Conservation (phyloP, 1,140 invertebrate genomes). For the Chlorops oryzae region DNA sequence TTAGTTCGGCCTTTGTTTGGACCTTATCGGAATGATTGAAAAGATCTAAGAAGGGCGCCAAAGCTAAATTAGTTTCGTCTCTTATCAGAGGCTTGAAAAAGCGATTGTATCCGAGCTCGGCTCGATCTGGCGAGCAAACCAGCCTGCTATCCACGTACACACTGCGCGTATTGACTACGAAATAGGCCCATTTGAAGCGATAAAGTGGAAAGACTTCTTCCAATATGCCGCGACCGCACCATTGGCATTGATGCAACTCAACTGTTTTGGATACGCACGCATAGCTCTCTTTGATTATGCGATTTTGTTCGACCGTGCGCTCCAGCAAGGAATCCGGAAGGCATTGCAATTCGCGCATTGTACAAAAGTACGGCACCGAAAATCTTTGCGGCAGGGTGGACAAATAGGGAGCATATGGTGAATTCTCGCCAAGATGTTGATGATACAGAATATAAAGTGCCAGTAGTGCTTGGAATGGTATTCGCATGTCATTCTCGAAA, state of each 20-base stretch:
- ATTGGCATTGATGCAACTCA: constrained; percentile 21
- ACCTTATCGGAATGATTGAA: constrained; percentile 65
- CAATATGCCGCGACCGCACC: constrained; percentile 40
- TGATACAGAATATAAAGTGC: constrained; percentile 58
- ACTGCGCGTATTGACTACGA: constrained; percentile 69
- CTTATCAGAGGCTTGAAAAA: constrained; percentile 40
- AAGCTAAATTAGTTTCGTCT: constrained; percentile 56
- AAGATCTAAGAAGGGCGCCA: constrained; percentile 73
- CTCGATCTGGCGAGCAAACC: constrained; percentile 21
- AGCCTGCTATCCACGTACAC: constrained; percentile 51
- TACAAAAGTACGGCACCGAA: constrained; percentile 52
- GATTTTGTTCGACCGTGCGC: constrained; percentile 34
- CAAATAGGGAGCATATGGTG: constrained; percentile 53
- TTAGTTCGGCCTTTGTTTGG: constrained; percentile 49
- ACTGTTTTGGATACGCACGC: constrained; percentile 20
- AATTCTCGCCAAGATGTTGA: constrained; percentile 46
- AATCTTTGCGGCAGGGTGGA: constrained; percentile 54
- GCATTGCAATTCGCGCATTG: constrained; percentile 42
- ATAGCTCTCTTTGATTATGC: constrained; percentile 33
- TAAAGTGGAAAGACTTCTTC: constrained; percentile 46
- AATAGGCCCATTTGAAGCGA: constrained; percentile 58
- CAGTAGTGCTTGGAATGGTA: constrained; percentile 53
- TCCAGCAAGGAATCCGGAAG: constrained; percentile 44
- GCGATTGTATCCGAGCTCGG: too few relatives aligned
- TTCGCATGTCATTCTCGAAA: constrained; percentile 29